Percentiles rank a stretch among this genome's conserved stretches.
Conservation (phyloP, 1,140 invertebrate genomes). For the Pseudomyrmex concolor region DNA sequence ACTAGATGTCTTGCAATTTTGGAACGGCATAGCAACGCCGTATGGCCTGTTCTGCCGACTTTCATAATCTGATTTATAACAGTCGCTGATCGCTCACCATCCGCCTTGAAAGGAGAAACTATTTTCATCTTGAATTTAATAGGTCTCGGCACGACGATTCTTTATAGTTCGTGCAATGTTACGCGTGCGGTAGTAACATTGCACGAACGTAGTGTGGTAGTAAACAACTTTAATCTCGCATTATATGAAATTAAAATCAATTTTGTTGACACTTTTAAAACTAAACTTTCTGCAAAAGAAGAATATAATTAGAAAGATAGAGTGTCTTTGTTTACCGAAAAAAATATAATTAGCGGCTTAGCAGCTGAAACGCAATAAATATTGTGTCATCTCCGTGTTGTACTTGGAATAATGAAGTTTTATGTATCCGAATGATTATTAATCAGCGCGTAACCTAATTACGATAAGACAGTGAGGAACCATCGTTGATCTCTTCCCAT, state of each 20-base stretch:
- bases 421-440: not conserved
- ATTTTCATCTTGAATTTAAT: constrained; percentile 51
- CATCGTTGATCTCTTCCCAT: constrained; percentile 13
- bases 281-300: not conserved
- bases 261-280: not conserved
- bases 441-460: not conserved
- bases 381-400: not conserved
- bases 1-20: constrained; percentile 31
- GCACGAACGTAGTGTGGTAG: not conserved
- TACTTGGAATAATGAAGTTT: constrained; percentile 14
- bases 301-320: not conserved
- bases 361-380: not conserved
- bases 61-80: constrained; percentile 54
- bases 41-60: constrained; percentile 43
- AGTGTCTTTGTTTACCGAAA: no score
- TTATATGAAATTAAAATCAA: no score
- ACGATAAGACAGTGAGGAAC: not conserved
- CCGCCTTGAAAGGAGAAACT: constrained; percentile 30
- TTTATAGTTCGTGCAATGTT: not conserved
- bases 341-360: not conserved
- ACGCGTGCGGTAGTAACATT: no score
- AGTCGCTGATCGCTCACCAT: constrained; percentile 47
- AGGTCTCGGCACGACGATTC: constrained; percentile 1
- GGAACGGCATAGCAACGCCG: not conserved
- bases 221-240: constrained; percentile 6